These are phyloP conservation scores for Cantharis nigra DNA, from an alignment of 2,888 invertebrate genomes.

Conservation along the genomic window DNA sequence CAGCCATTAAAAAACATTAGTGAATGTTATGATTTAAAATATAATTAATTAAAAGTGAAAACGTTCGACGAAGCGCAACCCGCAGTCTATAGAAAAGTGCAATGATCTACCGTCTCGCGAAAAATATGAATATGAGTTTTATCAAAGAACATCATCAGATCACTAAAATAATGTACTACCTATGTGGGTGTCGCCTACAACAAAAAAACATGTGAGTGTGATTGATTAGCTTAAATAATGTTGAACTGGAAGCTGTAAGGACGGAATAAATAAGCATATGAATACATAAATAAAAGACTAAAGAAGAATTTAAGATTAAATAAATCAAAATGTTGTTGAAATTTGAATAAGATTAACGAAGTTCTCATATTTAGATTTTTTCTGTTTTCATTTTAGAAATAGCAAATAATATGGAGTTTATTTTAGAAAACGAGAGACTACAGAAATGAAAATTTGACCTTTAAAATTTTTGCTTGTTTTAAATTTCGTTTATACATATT, in stretches of 20 bases:
- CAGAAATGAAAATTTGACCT: neutral
- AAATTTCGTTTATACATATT: neutral
- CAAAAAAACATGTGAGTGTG: neutral
- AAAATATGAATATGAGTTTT: neutral
- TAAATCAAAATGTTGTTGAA: no score
- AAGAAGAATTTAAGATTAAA: no score
- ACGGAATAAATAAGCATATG: neutral
- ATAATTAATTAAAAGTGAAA: neutral
- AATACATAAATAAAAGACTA: neutral
- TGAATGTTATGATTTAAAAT: neutral
- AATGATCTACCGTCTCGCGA: neutral
- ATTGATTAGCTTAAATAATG: neutral
- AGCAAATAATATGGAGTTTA: no score
- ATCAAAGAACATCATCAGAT: neutral
- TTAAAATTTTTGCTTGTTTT: neutral
- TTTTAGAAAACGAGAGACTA: no score
- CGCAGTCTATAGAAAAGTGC: neutral
- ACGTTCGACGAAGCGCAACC: neutral
- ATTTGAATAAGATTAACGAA: no score
- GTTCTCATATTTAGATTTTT: no score
- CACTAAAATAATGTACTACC: neutral
- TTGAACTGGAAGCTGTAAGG: neutral
- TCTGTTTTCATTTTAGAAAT: no score
- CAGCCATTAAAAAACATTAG: neutral
- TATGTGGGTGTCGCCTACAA: neutral